Percentiles rank a stretch among this genome's conserved stretches.
phyloP scores from a whole-genome alignment of 2,888 invertebrate genomes.

The Deroplatys truncata region DNA sequence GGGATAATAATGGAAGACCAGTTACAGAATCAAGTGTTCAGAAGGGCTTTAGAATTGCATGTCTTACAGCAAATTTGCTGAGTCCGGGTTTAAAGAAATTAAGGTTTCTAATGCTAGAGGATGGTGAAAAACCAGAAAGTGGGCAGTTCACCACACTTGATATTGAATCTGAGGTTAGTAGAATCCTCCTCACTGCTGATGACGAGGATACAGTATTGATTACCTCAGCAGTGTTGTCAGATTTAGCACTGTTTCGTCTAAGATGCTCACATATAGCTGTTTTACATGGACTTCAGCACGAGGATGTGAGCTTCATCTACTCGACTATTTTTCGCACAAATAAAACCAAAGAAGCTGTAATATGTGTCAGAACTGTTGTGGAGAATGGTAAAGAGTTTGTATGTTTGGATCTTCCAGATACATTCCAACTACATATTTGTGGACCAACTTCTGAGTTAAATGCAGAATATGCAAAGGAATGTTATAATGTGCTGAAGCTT shows the following conservation, averaged over 20 bases:
- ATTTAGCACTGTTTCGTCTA: constrained; percentile 14
- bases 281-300: constrained; percentile 22
- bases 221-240: constrained; percentile 23
- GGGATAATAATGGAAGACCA: not conserved
- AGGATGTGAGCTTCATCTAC: constrained; percentile 20
- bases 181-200: not conserved
- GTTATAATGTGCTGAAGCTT: constrained; percentile 14
- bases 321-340: not conserved
- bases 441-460: constrained; percentile 22
- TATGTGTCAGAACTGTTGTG: not conserved
- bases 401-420: constrained; percentile 17
- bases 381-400: constrained; percentile 8
- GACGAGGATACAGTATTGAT: constrained; percentile 10
- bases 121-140: not conserved
- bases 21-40: constrained; percentile 14
- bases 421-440: constrained; percentile 17
- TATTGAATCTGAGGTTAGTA: constrained; percentile 13
- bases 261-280: constrained; percentile 8
- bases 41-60: constrained; percentile 6
- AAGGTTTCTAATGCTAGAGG: constrained; percentile 5
- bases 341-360: not conserved
- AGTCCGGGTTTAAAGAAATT: constrained; percentile 6
- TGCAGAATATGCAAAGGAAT: constrained; percentile 18
- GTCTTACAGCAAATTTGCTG: not conserved
- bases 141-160: constrained; percentile 19